Percentiles rank a stretch among this genome's conserved stretches.
Evolutionary conservation across 2,113 vertebrate species (phyloP).

Genomic region (Heterotis niloticus): DNA sequence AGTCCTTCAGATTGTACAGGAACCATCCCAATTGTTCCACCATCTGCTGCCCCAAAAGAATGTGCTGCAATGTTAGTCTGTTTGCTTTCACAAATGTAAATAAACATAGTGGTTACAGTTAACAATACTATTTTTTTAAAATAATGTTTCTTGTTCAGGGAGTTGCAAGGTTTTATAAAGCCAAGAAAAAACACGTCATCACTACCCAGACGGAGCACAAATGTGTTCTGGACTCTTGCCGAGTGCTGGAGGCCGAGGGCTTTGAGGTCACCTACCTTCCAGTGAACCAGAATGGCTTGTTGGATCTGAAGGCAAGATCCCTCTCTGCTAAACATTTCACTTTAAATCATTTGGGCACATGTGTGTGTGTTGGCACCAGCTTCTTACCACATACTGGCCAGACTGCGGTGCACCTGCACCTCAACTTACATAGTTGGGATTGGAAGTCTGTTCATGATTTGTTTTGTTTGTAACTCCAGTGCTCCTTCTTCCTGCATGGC

Average conservation of each 20-base stretch:
- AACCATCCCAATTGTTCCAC: too few species aligned
- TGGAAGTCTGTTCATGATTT: neutral
- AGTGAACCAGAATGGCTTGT: slow-evolving; percentile 78
- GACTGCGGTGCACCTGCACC: neutral
- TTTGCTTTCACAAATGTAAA: neutral
- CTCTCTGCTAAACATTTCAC: neutral
- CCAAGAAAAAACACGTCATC: slow-evolving; percentile 86
- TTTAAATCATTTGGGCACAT: neutral
- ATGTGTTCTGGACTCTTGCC: slow-evolving; percentile 93
- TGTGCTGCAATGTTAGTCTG: neutral
- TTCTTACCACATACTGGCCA: neutral
- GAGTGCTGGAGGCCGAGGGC: slow-evolving; percentile 85
- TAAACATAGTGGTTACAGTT: too few species aligned
- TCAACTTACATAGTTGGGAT: neutral
- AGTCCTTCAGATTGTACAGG: too few species aligned
- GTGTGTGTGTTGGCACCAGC: neutral
- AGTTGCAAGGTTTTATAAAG: slow-evolving; percentile 88
- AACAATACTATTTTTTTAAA: neutral
- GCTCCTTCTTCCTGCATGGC: too few species aligned
- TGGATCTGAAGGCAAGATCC: slow-evolving; percentile 78
- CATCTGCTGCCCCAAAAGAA: too few species aligned
- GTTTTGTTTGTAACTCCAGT: too few species aligned
- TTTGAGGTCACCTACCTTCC: slow-evolving; percentile 89
- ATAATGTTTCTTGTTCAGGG: slow-evolving; percentile 65
- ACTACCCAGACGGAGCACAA: slow-evolving; percentile 96